These are phyloP conservation scores for Dendrocincla fuliginosa DNA, from an alignment of 2,797 vertebrate genomes.

Conservation along the genomic window DNA sequence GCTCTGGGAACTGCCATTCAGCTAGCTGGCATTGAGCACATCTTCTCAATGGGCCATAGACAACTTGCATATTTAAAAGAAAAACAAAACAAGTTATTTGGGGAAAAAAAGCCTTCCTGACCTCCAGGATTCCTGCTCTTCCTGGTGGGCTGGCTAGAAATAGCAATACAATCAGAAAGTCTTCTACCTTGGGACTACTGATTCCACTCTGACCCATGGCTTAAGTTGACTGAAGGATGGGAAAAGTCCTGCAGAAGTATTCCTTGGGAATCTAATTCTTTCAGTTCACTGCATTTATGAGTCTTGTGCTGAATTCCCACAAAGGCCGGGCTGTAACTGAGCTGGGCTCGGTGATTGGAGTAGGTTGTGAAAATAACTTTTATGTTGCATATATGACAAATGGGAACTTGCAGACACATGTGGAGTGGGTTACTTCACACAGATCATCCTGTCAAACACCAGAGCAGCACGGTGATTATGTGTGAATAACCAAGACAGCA, in stretches of 20 bases:
- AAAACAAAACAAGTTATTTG: conserved; percentile 19
- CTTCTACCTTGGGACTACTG: neutral
- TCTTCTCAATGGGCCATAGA: conserved; percentile 26
- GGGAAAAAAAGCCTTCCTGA: neutral
- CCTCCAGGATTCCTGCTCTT: conserved; percentile 1
- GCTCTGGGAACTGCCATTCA: conserved; percentile 39
- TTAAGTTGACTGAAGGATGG: neutral
- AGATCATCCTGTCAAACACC: neutral
- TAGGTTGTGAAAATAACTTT: neutral
- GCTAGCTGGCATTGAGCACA: neutral
- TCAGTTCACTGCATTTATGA: neutral
- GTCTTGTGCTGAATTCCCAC: conserved; percentile 20
- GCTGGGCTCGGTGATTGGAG: neutral
- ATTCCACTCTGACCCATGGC: conserved; percentile 7
- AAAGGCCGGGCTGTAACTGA: neutral
- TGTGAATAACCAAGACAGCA: conserved; percentile 13
- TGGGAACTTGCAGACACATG: neutral
- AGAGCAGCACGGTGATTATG: neutral
- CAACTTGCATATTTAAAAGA: neutral
- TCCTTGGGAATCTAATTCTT: conserved; percentile 32
- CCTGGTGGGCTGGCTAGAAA: conserved; percentile 27
- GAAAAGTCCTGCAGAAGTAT: conserved; percentile 5
- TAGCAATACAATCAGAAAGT: neutral
- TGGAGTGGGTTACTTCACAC: neutral
- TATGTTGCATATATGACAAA: neutral